A percentile compares a stretch with the other conserved stretches of the same genome.
phyloP scores from a whole-genome alignment of 1,140 invertebrate species.

The Acromyrmex charruanus region DNA sequence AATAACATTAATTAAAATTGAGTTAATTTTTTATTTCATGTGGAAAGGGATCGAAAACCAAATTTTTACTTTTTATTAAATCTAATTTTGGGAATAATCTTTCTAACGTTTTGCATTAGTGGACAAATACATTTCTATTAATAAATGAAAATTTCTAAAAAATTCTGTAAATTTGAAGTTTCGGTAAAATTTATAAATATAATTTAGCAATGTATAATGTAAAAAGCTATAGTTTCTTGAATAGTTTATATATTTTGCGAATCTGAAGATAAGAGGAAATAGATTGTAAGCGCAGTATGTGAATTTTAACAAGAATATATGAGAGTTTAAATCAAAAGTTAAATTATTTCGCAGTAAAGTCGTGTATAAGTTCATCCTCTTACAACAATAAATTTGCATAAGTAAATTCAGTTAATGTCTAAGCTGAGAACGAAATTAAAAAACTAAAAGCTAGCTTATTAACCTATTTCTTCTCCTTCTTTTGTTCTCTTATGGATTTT shows the following conservation, averaged over 20 bases:
- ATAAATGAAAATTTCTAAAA: not conserved
- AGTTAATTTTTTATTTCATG: too few species aligned
- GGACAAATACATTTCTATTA: not conserved
- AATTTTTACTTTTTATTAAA: not conserved
- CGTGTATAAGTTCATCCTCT: not conserved
- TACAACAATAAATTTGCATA: not conserved
- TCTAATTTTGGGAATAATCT: not conserved
- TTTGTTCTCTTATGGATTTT: too few species aligned
- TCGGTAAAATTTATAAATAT: slow-evolving; percentile 11
- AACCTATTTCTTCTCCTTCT: too few species aligned
- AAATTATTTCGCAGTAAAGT: slow-evolving; percentile 9
- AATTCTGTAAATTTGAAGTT: not conserved
- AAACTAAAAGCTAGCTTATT: slow-evolving; percentile 6
- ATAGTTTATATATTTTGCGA: not conserved
- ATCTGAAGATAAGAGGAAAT: slow-evolving; percentile 28
- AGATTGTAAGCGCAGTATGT: not conserved
- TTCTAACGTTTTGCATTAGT: slow-evolving; percentile 4
- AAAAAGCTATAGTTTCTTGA: not conserved
- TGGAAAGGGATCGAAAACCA: not conserved
- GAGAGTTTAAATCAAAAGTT: not conserved
- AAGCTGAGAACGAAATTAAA: not conserved
- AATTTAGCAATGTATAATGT: not conserved
- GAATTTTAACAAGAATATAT: not conserved
- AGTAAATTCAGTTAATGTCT: not conserved
- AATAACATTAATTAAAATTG: not conserved